Conservation (phyloP, 2,888 invertebrate species). For the Oligia latruncula region DNA sequence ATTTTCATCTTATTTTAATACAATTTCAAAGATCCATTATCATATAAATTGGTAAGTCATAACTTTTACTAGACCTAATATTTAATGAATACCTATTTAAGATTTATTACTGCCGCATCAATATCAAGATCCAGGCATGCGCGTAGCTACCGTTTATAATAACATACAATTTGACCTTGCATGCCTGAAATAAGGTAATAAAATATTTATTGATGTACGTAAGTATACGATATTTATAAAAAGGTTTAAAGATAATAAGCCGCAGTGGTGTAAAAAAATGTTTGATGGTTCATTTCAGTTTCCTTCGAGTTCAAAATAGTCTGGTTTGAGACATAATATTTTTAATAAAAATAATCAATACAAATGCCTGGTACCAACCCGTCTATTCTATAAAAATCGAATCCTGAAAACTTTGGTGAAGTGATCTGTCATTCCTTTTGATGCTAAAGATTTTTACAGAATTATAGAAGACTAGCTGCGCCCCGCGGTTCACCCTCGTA, state of each 20-base stretch:
- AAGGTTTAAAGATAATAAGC: slow-evolving; percentile 36
- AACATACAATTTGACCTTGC: slow-evolving; percentile 49
- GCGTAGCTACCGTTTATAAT: slow-evolving; percentile 32
- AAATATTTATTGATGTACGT: slow-evolving; percentile 46
- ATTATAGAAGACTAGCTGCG: no score
- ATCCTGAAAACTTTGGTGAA: no score
- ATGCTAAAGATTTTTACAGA: no score
- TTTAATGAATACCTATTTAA: slow-evolving; percentile 38
- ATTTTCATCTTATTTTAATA: not conserved
- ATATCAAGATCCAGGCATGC: slow-evolving; percentile 35
- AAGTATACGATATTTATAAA: slow-evolving; percentile 51
- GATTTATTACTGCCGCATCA: slow-evolving; percentile 38
- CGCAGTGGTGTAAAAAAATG: slow-evolving; percentile 9
- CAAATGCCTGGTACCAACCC: not conserved
- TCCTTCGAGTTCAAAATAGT: not conserved
- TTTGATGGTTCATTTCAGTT: slow-evolving; percentile 16
- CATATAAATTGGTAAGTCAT: slow-evolving; percentile 15
- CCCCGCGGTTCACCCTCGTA: no score
- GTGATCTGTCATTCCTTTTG: no score
- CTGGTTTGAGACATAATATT: not conserved
- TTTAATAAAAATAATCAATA: slow-evolving; percentile 7
- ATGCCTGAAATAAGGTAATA: slow-evolving; percentile 46
- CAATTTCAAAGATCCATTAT: not conserved
- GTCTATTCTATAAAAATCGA: no score
- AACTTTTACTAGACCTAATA: slow-evolving; percentile 39